Base-by-base conservation (phyloP, 2,113 vertebrate species). In the Marmota flaviventris region DNA sequence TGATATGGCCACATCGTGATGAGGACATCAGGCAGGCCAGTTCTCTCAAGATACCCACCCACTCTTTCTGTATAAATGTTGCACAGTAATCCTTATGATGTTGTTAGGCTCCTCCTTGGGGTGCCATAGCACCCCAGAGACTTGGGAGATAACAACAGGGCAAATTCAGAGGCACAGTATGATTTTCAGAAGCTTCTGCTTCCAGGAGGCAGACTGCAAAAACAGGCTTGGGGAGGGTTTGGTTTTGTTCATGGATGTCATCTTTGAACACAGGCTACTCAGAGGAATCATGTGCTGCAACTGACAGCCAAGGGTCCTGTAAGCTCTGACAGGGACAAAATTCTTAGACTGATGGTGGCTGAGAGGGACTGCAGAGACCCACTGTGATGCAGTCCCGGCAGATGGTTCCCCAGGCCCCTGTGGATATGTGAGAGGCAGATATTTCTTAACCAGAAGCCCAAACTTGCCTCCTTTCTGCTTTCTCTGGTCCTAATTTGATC, bases 141-240 rank as follows among this genome's bases (percentile, higher is more conserved):
- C 56, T 4, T 1, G 5, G 81, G 18, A 77, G 13, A 14, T 69
- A 11, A 24, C 4, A 42, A 63, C 56, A 34, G 37, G 17, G 45
- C 53, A 37, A 58, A 34, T n/a, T 85, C 53, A 61, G 27, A 37
- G 32, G 48, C 39, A 22, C 5, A 0, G 0, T 51, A 37, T 45
- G 17, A 27, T 12, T 63, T 0, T 1, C 32, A 16, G 27, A 56
- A 12, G 42, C 70, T 24, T 2, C 42, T 8, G 0, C 22, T 39
- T 70, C 45, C 11, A 2, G 48, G 16, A 70, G 17, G 37, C 0
- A 1, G 45, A 16, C 69, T 56, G 4, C 16, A 63, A 39, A 51
- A 24, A 51, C 17, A 17, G 51, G 24, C 45, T 42, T 78, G 56
- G 45, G 39, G 61, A 83, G 29, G 24, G 34, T 58, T 70, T 91